phyloP scores from a whole-genome alignment of 2,888 invertebrate genomes.

The Noctua janthina region DNA sequence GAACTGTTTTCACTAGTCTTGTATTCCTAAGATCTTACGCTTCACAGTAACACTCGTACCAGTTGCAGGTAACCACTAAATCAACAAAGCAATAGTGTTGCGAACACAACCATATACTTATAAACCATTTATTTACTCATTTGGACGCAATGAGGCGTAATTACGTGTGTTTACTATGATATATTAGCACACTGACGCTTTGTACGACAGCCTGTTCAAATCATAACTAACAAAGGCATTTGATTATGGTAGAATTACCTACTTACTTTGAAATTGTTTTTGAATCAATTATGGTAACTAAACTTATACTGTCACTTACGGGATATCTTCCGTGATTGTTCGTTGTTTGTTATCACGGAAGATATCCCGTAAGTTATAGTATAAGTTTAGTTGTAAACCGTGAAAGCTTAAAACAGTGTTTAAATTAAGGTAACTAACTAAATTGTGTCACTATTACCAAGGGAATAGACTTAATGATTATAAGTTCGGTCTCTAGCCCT shows the following conservation, averaged over 20 bases:
- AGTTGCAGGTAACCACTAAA: conserved; percentile 7
- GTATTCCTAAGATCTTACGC: neutral
- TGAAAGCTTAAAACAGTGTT: no score
- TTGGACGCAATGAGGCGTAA: conserved; percentile 29
- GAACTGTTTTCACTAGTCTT: neutral
- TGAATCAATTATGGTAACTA: neutral
- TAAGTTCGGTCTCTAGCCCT: neutral
- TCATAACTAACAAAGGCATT: conserved; percentile 4
- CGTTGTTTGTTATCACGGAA: no score
- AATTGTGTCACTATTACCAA: neutral
- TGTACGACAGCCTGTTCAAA: conserved; percentile 1
- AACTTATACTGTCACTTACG: no score
- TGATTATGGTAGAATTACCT: neutral
- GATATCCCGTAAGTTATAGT: no score
- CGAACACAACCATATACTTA: conserved; percentile 21
- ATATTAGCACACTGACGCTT: conserved; percentile 7
- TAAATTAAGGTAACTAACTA: neutral
- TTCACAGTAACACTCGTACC: neutral
- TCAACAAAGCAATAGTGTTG: conserved; percentile 21
- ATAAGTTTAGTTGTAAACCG: no score
- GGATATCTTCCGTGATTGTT: no score
- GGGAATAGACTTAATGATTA: no score
- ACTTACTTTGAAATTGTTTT: neutral
- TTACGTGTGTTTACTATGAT: neutral
- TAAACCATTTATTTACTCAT: conserved; percentile 44